phyloP scores from a whole-genome alignment of 2,888 invertebrate species.

The Pseudococcus viburni region DNA sequence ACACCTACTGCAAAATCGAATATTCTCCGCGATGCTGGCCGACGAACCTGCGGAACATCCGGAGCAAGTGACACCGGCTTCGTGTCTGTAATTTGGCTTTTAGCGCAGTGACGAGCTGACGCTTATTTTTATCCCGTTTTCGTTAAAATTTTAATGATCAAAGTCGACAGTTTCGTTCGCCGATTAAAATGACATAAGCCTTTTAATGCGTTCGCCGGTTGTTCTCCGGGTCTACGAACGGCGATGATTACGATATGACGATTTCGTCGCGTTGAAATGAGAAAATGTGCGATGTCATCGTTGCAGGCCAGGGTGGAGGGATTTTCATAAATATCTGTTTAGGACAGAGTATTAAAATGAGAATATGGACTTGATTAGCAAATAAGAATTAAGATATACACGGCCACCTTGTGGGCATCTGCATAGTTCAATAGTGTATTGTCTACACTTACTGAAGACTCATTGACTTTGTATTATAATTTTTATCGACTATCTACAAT shows the following conservation, averaged over 20 bases:
- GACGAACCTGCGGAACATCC: neutral
- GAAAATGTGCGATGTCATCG: neutral
- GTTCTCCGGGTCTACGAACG: neutral
- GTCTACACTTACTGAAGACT: too few species aligned
- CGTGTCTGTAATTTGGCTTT: neutral
- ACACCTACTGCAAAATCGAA: neutral
- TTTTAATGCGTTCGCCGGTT: slow-evolving; percentile 1
- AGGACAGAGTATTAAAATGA: too few species aligned
- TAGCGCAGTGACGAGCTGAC: neutral
- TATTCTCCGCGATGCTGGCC: neutral
- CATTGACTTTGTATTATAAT: too few species aligned
- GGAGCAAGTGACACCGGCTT: neutral
- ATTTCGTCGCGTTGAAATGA: neutral
- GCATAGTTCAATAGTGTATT: too few species aligned
- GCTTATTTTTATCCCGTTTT: slow-evolving; percentile 20
- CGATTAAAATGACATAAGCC: slow-evolving; percentile 36
- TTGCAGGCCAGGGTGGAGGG: neutral
- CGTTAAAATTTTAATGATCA: slow-evolving; percentile 13
- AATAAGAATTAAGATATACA: too few species aligned
- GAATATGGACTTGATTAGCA: too few species aligned
- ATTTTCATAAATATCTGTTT: too few species aligned
- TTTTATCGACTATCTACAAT: too few species aligned
- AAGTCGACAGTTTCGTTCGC: slow-evolving; percentile 30
- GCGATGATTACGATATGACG: neutral
- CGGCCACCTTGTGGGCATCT: too few species aligned